Conservation (phyloP, 2,888 invertebrate genomes). For the Physocephala rufipes region DNA sequence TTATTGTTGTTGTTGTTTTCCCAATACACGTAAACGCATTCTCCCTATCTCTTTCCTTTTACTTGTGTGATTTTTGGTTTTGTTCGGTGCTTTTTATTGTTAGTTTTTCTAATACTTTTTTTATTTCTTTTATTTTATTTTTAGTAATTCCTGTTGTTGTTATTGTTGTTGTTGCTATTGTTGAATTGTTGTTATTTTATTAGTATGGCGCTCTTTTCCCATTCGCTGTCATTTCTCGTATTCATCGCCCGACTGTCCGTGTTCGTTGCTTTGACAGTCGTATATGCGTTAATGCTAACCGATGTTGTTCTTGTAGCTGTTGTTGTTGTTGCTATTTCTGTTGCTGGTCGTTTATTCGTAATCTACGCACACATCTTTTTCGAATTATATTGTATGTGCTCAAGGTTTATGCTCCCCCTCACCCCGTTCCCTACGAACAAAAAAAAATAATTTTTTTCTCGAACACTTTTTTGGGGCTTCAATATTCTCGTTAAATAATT, state of each 20-base stretch:
- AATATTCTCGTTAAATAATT: slow-evolving; percentile 20
- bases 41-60: neutral
- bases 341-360: neutral
- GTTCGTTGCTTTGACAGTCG: neutral
- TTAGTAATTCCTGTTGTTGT: neutral
- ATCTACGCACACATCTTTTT: slow-evolving; percentile 43
- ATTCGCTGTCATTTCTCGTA: neutral
- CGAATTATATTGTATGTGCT: slow-evolving; percentile 48
- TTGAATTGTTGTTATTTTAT: neutral
- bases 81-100: neutral
- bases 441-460: neutral
- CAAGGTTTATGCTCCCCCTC: slow-evolving; percentile 45
- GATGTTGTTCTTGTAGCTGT: slow-evolving; percentile 1
- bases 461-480: slow-evolving; percentile 14
- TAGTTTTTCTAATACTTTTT: neutral
- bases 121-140: neutral
- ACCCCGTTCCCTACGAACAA: no score
- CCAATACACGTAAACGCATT: neutral
- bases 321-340: slow-evolving; percentile 3
- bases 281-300: neutral
- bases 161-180: neutral
- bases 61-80: neutral
- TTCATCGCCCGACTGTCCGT: no score
- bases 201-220: neutral
- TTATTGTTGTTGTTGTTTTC: no score